Conservation (phyloP, 2,113 vertebrate genomes). For the Copsychus sechellarum region DNA sequence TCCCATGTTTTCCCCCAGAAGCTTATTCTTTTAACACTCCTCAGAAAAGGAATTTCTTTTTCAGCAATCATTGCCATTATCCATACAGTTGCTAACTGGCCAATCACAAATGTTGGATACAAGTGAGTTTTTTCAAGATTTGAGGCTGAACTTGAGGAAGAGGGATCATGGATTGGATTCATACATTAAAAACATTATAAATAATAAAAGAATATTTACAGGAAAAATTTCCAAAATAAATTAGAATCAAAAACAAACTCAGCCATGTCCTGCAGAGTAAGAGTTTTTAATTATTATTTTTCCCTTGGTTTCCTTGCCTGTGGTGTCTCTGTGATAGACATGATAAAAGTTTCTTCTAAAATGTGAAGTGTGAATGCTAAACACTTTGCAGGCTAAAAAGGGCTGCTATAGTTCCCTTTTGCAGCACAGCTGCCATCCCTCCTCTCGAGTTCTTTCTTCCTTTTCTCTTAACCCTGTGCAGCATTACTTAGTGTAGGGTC, state of each 20-base stretch:
- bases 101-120: neutral
- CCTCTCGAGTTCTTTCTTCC: conserved; percentile 11
- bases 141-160: neutral
- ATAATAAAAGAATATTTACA: neutral
- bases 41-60: neutral
- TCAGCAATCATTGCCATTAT: neutral
- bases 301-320: neutral
- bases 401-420: neutral
- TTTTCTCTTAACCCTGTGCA: conserved; percentile 40
- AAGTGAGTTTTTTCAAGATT: neutral
- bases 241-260: neutral
- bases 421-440: conserved; percentile 14
- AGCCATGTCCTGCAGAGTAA: neutral
- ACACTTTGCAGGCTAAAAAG: neutral
- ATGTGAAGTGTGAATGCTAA: conserved; percentile 13
- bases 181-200: neutral
- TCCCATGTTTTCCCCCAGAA: neutral
- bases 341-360: conserved; percentile 24
- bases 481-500: conserved; percentile 45
- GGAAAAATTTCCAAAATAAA: neutral
- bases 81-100: neutral
- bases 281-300: conserved; percentile 13
- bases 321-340: neutral
- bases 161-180: neutral
- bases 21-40: neutral